Evolutionary conservation across 2,113 vertebrate species (phyloP), one percentile per base, ranked within the genome.

Genomic region (Callipepla californica): DNA sequence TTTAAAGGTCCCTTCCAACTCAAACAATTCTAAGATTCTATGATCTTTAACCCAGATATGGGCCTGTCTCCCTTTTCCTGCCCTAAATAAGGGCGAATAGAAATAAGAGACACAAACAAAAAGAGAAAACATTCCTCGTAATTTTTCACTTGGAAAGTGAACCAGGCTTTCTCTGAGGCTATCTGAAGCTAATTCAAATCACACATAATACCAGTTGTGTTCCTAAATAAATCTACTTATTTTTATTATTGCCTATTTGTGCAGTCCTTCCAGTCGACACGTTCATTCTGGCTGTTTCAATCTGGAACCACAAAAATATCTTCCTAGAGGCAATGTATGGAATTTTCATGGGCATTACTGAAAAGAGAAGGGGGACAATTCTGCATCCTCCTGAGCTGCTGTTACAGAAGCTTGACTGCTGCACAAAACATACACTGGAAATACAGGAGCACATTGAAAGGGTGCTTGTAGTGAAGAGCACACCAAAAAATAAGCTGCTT

Each of bases 401-500:
- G 47, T 34, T 19, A 55, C 58, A 91, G 68, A 93, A 67, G 47
- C 42, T 93, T 73, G n/a, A n/a, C 26, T 81, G 47, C 85, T 72
- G 81, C 84, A 83, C 4, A 13, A 92, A 48, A 63, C 50, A 42
- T 36, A 32, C 58, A 30, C 1, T 55, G 63, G 93, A 74, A 94
- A 88, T 22, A 42, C 21, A 48, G 53, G 67, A 66, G 82, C 65
- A 38, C 3, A 13, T 36, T 62, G 65, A 73, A 89, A 92, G 32
- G 26, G 36, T 80, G 94, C 67, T 79, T 66, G 66, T 16, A 84
- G 50, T 40, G 32, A 91, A 88, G 73, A 81, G 61, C 8, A 86
- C 62, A 53, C 7, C 7, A 26, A 95, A 93, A 79, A 92, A 82
- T 63, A 88, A 94, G 95, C 84, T 83, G 84, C 74, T 95, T 95